Conservation (phyloP, 2,113 vertebrate genomes). For the Myanophis thanlyinensis region DNA sequence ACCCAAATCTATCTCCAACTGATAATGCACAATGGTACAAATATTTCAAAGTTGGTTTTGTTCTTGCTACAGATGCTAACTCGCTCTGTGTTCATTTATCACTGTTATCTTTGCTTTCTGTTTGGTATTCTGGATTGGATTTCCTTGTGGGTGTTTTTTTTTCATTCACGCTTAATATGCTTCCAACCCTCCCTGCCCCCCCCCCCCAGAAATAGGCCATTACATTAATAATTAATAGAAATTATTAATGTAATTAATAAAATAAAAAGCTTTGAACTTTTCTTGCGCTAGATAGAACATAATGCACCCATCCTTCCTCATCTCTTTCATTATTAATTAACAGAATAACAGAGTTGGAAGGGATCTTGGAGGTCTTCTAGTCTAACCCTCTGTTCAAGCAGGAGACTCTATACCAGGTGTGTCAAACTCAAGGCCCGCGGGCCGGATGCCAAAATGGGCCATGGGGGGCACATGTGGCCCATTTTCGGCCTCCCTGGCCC, state of each 20-base stretch:
- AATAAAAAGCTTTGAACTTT: background rate
- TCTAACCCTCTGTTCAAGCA: background rate
- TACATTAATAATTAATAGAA: too few species aligned
- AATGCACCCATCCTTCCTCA: background rate
- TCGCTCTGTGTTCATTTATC: background rate
- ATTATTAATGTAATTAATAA: too few species aligned
- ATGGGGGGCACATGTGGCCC: too few species aligned
- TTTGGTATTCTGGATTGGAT: background rate
- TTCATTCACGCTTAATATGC: background rate
- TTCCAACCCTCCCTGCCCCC: too few species aligned
- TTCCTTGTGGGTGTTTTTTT: background rate
- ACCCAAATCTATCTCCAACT: background rate
- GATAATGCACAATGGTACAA: background rate
- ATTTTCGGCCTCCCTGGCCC: too few species aligned
- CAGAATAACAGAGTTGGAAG: background rate
- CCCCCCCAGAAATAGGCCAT: background rate
- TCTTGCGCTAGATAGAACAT: background rate
- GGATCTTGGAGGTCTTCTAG: background rate
- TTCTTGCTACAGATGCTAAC: background rate
- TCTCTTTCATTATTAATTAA: background rate
- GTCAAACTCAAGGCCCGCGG: too few species aligned
- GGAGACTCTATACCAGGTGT: background rate
- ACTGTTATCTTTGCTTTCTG: background rate
- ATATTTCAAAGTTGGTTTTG: background rate
- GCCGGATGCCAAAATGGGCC: too few species aligned